Evolutionary conservation across 2,113 vertebrate genomes (phyloP).

Genomic region (Oncorhynchus clarkii): DNA sequence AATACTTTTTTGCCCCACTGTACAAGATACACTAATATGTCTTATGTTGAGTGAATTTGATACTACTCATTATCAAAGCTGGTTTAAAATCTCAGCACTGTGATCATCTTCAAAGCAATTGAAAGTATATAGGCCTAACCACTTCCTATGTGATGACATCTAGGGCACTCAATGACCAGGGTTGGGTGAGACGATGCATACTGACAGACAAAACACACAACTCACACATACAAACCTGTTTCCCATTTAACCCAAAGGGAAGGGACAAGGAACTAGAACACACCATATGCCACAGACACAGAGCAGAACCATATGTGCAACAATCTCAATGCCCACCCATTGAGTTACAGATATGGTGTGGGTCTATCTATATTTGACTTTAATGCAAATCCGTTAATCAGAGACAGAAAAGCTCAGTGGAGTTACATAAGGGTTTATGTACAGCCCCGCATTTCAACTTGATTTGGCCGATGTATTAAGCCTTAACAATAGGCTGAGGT

Average conservation of each 20-base stretch:
- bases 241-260: conserved; percentile 16
- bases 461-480: conserved; percentile 50
- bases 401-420: conserved; percentile 7
- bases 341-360: neutral
- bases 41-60: neutral
- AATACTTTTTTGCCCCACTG: too few relatives aligned
- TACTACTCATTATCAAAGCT: neutral
- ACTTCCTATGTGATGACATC: conserved; percentile 26
- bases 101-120: neutral
- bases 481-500: conserved; percentile 58
- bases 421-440: conserved; percentile 12
- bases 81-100: neutral
- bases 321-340: conserved; percentile 5
- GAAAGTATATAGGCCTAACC: neutral
- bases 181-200: conserved; percentile 9
- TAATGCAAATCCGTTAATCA: conserved; percentile 27
- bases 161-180: conserved; percentile 3
- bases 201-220: conserved; percentile 19
- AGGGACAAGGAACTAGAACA: neutral
- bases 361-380: conserved; percentile 29
- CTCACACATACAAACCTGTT: conserved; percentile 12
- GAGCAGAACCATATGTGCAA: neutral
- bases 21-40: neutral
- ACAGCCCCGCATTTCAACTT: conserved; percentile 17
- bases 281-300: conserved; percentile 26